Conservation (phyloP, 23 tunicate species). For the Halocynthia roretzi region DNA sequence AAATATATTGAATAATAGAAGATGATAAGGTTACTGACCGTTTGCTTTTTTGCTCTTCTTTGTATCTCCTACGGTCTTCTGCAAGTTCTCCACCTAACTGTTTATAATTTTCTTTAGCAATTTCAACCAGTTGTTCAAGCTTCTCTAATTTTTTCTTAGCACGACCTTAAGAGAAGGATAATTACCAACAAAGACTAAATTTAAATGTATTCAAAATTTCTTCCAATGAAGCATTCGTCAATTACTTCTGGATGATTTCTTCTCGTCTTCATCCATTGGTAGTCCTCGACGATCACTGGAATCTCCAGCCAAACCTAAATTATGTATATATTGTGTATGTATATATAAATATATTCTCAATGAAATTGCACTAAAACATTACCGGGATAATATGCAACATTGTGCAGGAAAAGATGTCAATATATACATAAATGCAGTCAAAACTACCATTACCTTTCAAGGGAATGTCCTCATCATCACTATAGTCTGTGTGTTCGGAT, state of each 20-base stretch:
- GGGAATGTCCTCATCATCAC: conserved; percentile 57
- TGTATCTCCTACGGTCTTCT: conserved; percentile 41
- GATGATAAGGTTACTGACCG: conserved; percentile 20
- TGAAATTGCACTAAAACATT: too few species aligned
- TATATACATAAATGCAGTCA: too few species aligned
- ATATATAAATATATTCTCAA: too few species aligned
- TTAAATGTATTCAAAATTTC: too few species aligned
- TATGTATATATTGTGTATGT: not conserved
- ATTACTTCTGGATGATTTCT: conserved; percentile 67
- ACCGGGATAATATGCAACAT: too few species aligned
- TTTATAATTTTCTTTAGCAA: conserved; percentile 64
- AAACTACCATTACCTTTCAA: conserved; percentile 13
- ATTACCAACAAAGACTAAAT: too few species aligned
- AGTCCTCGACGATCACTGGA: conserved; percentile 60
- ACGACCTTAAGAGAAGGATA: conserved; percentile 31
- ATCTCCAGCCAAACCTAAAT: conserved; percentile 63
- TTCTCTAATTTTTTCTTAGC: conserved; percentile 54
- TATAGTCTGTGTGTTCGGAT: conserved; percentile 31
- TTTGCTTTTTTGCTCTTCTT: conserved; percentile 44
- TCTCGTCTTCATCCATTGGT: conserved; percentile 28
- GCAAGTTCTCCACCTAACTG: conserved; percentile 86
- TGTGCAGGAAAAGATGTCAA: too few species aligned
- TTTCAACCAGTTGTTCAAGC: conserved; percentile 50
- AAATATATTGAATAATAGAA: not conserved
- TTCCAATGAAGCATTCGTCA: not conserved